A percentile compares a stretch with the other conserved stretches of the same genome.
Conservation (phyloP, 2,888 invertebrate species). For the Cryptus armator region DNA sequence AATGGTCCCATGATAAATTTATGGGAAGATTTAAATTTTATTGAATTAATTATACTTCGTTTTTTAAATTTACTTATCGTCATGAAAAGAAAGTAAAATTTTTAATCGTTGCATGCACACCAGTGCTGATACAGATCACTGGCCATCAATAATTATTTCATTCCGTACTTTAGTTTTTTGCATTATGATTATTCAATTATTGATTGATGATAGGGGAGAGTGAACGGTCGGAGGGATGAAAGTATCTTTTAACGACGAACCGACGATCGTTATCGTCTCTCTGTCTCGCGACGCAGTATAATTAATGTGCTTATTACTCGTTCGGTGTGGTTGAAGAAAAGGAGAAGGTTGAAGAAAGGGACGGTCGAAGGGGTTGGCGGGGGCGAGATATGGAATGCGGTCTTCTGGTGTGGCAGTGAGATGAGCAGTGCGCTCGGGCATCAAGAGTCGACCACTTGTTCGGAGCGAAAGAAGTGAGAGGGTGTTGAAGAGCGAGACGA, state of each 20-base stretch:
- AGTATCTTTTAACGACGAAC: constrained; percentile 19
- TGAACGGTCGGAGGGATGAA: constrained; percentile 37
- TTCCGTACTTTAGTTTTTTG: background rate
- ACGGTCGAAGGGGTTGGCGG: constrained; percentile 47
- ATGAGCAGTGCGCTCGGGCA: constrained; percentile 48
- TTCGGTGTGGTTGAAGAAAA: constrained; percentile 16
- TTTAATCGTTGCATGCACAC: background rate
- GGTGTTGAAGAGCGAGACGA: constrained; percentile 60
- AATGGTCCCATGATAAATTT: no score
- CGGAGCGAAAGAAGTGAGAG: constrained; percentile 52
- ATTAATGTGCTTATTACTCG: constrained; percentile 58
- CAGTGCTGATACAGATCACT: background rate
- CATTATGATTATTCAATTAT: constrained; percentile 46
- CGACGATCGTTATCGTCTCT: constrained; percentile 12
- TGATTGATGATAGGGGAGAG: constrained; percentile 31
- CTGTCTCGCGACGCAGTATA: constrained; percentile 30
- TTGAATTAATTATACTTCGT: no score
- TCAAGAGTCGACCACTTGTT: constrained; percentile 64
- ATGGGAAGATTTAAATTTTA: no score
- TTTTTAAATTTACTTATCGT: no score
- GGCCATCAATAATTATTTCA: background rate
- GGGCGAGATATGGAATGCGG: constrained; percentile 64
- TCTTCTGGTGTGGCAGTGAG: constrained; percentile 53
- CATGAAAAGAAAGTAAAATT: no score
- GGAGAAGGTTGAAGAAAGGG: constrained; percentile 30